Evolutionary conservation across 2,797 vertebrate species (phyloP), one percentile per base, ranked within the genome.

Genomic region (Toxotes lorentzi): DNA sequence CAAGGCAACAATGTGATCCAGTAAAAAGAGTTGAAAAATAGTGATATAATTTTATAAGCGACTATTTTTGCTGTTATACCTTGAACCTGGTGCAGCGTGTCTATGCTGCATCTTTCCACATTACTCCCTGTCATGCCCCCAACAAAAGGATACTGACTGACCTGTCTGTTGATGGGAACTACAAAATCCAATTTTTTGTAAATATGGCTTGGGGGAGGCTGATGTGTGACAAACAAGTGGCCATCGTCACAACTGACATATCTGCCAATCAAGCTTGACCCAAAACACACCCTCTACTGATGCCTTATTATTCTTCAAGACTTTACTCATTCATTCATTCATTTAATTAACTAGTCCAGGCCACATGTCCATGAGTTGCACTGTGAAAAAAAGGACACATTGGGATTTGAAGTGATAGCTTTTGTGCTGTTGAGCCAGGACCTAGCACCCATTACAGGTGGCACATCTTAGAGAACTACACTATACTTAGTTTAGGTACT

Each of bases 111-210:
- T 76, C 66, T 32, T 72, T 61, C 64, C 64, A 71, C 69, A 76
- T 77, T 74, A 61, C 21, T 47, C 34, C 40, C 47, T 24, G 23
- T 71, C 67, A 81, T 21, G 12, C 35, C 57, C 69, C 35, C 38
- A 58, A 65, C 74, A 66, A 48, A 60, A 70, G 72, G 41, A 79
- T 48, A 61, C 72, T 13, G 41, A 65, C 57, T 70, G 64, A 73
- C 60, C 75, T 23, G 54, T 11, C 70, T 50, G 41, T 62, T 63
- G 70, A 54, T 43, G 43, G 65, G 38, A 58, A 76, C 34, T 27
- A 56, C 43, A 86, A 84, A 85, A 82, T 84, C 81, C 50, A 80
- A 80, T 83, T 82, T 63, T 70, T 69, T 72, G 73, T 45, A 76
- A 70, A 78, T 71, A 76, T 70, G 60, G 63, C 30, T 76, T 10